These are phyloP conservation scores for Alectoris magna DNA, from an alignment of 2,797 vertebrate species.

Conservation along the genomic window DNA sequence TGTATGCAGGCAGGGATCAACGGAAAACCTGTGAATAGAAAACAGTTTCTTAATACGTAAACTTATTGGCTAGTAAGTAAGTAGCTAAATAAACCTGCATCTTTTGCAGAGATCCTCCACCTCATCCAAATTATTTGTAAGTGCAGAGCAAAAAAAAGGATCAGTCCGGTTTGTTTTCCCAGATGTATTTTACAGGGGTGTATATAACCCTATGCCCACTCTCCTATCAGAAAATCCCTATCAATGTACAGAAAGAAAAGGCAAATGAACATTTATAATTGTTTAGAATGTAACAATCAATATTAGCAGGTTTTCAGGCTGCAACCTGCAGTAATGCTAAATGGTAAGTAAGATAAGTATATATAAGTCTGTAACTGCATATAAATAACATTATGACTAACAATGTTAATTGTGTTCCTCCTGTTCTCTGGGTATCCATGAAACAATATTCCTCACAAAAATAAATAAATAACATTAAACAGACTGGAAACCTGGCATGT, in stretches of 20 bases:
- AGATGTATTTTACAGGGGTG: background rate
- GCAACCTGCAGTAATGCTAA: background rate
- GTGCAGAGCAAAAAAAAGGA: background rate
- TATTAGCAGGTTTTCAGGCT: background rate
- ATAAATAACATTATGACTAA: background rate
- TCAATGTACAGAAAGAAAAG: background rate
- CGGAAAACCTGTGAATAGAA: conserved; percentile 88
- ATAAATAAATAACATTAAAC: background rate
- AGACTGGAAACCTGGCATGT: background rate
- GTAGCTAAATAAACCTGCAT: background rate
- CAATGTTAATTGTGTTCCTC: background rate
- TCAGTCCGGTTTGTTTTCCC: background rate
- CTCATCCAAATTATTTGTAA: background rate
- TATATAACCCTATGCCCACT: background rate
- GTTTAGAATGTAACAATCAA: background rate
- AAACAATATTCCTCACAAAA: background rate
- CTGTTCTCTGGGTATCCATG: background rate
- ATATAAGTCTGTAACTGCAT: background rate
- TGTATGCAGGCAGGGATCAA: conserved; percentile 93
- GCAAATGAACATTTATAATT: background rate
- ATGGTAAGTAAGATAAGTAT: background rate
- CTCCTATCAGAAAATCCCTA: background rate
- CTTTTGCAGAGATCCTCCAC: background rate
- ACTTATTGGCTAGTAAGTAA: background rate
- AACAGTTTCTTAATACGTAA: background rate